These are phyloP conservation scores for Ctenicera cuprea DNA, from an alignment of 2,888 invertebrate genomes.

Conservation along the genomic window DNA sequence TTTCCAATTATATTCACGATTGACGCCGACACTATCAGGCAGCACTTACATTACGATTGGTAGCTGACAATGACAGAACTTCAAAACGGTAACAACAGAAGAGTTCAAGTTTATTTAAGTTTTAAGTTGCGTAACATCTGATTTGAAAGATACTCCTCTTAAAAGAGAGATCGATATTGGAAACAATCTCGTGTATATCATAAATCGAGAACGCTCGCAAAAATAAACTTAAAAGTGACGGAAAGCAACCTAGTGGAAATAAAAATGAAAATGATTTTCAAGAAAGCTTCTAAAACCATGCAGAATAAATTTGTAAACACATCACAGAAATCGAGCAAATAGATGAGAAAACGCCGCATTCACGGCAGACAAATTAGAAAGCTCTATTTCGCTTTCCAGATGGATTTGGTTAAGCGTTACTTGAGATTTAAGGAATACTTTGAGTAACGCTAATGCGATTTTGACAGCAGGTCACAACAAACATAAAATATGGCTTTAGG, in stretches of 20 bases:
- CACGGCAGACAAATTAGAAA: neutral
- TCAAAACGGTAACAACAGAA: neutral
- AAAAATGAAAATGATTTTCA: neutral
- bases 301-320: neutral
- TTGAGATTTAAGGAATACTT: neutral
- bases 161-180: too few relatives aligned
- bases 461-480: neutral
- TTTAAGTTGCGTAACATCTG: too few relatives aligned
- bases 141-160: too few relatives aligned
- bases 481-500: too few relatives aligned
- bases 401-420: neutral
- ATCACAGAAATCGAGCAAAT: neutral
- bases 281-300: neutral
- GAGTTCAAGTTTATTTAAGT: too few relatives aligned
- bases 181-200: too few relatives aligned
- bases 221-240: too few relatives aligned
- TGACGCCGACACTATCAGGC: conserved; percentile 1
- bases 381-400: neutral
- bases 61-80: neutral
- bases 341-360: neutral
- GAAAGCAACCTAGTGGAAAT: too few relatives aligned
- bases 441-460: neutral
- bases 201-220: too few relatives aligned
- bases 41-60: neutral
- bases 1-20: conserved; percentile 5